These are phyloP conservation scores for Torymus auratus DNA, from an alignment of 2,888 invertebrate species.

Conservation along the genomic window DNA sequence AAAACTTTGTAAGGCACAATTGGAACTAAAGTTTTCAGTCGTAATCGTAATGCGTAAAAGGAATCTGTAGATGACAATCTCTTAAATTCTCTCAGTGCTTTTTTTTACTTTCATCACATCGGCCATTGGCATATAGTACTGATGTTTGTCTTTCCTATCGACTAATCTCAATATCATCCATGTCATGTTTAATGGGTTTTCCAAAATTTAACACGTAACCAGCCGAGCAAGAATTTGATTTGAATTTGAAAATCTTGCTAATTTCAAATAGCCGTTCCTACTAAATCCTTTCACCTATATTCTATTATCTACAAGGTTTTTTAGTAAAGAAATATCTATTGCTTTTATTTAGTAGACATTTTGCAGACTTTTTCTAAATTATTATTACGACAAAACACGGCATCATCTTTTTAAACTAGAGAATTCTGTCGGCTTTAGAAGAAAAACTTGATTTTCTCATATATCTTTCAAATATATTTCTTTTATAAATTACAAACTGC, in stretches of 20 bases:
- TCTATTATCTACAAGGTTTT: background rate
- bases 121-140: constrained; percentile 24
- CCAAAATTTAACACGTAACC: constrained; percentile 37
- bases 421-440: no score
- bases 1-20: constrained; percentile 37
- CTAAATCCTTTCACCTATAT: constrained; percentile 28
- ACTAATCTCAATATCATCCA: constrained; percentile 47
- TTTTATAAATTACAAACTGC: no score
- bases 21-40: constrained; percentile 43
- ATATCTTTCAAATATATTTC: no score
- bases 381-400: no score
- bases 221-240: constrained; percentile 29
- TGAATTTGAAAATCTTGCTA: constrained; percentile 37
- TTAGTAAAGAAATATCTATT: background rate
- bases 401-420: no score
- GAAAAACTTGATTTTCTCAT: no score
- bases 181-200: constrained; percentile 25
- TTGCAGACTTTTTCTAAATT: no score
- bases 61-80: constrained; percentile 6
- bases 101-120: constrained; percentile 34
- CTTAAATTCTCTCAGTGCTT: constrained; percentile 57
- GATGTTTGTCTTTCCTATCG: constrained; percentile 43
- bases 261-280: constrained; percentile 14
- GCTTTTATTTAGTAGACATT: background rate
- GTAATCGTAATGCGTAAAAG: constrained; percentile 22